A percentile compares a stretch with the other conserved stretches of the same genome.
phyloP scores from a whole-genome alignment of 2,797 vertebrate species.

The Falco peregrinus region DNA sequence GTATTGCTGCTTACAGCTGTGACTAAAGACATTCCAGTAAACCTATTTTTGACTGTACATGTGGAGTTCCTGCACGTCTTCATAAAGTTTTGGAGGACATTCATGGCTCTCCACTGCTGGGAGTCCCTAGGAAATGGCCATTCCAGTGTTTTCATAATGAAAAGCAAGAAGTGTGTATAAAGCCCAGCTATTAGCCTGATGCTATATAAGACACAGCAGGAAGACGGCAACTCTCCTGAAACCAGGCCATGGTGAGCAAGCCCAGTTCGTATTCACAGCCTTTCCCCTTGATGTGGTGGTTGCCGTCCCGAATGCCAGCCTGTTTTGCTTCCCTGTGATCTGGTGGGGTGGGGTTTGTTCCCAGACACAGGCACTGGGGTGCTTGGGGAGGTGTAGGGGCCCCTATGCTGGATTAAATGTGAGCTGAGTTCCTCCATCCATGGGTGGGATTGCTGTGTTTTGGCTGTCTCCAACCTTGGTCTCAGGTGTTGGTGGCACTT shows the following conservation, averaged over 20 bases:
- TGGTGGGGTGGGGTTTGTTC: background rate
- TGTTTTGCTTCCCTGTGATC: background rate
- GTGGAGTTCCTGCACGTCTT: background rate
- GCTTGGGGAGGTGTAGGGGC: background rate
- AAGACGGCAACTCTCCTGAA: background rate
- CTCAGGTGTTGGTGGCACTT: background rate
- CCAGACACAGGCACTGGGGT: background rate
- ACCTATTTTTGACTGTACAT: constrained; percentile 73
- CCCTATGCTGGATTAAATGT: background rate
- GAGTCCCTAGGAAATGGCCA: background rate
- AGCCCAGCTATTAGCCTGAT: background rate
- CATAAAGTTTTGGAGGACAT: background rate
- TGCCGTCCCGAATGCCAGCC: background rate
- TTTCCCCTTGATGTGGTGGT: background rate
- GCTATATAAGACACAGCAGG: background rate
- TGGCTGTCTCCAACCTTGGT: background rate
- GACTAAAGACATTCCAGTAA: constrained; percentile 78
- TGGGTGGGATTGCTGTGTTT: background rate
- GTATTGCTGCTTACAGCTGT: constrained; percentile 70
- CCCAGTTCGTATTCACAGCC: background rate
- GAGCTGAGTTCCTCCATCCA: background rate
- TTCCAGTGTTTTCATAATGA: background rate
- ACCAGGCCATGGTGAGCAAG: background rate
- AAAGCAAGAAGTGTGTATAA: background rate
- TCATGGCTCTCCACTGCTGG: background rate